Evolutionary conservation across 2,888 invertebrate genomes (phyloP), one percentile per base, ranked within the genome.

Genomic region (Bhutanitis thaidina): DNA sequence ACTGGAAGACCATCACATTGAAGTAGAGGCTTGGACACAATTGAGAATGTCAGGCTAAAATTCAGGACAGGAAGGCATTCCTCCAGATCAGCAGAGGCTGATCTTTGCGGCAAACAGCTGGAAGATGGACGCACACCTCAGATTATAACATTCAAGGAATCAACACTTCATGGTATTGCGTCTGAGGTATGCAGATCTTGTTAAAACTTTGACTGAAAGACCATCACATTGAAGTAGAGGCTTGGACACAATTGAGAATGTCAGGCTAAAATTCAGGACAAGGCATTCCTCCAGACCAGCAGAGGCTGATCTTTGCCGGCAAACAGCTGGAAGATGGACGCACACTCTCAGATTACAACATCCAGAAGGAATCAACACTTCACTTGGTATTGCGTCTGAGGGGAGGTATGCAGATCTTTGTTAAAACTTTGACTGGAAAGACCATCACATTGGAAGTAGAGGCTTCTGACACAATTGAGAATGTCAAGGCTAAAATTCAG

Each of bases 351-450:
- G 58, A 58, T 37, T 58, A 58, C 47, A 58, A 58, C 30, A 58
- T 56, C 10, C 58, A 58, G 12, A 58, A 58, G n/a, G 58, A 58
- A 41, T 58, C 58, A 1, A 58, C 58, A 1, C 49, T 58, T 8
- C 58, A 56, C 25, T 52, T 58, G 16, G 58, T 58, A 3, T 37
- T 58, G 15, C 56, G 56, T 49, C 46, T 58, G 0, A 32, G 57
- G n/a, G 58, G 58, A n/a, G 58, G 58, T 32, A 58, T 58, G 58
- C 58, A 58, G 36, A 58, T 58, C 12, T 58, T 58, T 9, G 58
- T 58, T 0, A 58, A 58, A 29, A 30, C 30, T n/a, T n/a, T 30
- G 30, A 30, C 30, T 1, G 34, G 34, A 1, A 34, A 34, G 34
- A 34, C 34, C 34, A 34, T 34, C 12, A 34, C 34, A 7, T 12